Evolutionary conservation across 2,797 vertebrate species (phyloP).

Genomic region (Pogonophryne albipinna): DNA sequence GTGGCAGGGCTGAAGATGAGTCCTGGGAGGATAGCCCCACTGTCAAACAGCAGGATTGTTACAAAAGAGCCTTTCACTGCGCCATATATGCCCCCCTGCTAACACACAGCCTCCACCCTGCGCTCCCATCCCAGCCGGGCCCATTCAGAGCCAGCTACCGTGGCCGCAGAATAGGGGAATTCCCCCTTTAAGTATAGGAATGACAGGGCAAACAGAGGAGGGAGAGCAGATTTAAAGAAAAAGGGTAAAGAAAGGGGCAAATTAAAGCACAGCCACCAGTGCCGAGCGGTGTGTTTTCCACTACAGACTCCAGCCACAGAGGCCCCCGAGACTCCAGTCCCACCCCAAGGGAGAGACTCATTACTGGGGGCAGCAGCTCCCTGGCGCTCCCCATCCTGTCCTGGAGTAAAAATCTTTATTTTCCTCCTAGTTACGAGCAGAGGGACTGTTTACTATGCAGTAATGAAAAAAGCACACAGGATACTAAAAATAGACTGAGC

Average conservation of each 20-base stretch:
- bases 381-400: conserved; percentile 47
- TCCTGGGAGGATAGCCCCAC: conserved; percentile 85
- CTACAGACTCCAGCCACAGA: conserved; percentile 24
- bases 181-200: conserved; percentile 77
- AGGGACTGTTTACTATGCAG: conserved; percentile 63
- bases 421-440: conserved; percentile 51
- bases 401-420: conserved; percentile 60
- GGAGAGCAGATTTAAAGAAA: conserved; percentile 35
- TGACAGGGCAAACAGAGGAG: conserved; percentile 67
- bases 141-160: conserved; percentile 74
- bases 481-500: conserved; percentile 68
- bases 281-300: conserved; percentile 35
- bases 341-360: conserved; percentile 50
- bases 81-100: conserved; percentile 48
- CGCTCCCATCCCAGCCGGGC: conserved; percentile 45
- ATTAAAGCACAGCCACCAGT: conserved; percentile 27
- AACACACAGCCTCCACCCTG: conserved; percentile 54
- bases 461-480: conserved; percentile 66
- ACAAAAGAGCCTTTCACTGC: conserved; percentile 79
- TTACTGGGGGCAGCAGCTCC: conserved; percentile 55
- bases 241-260: conserved; percentile 35
- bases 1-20: conserved; percentile 84
- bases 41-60: conserved; percentile 87
- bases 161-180: conserved; percentile 74
- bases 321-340: conserved; percentile 30